Evolutionary conservation across 2,888 invertebrate genomes (phyloP).

Genomic region (Noctua comes): DNA sequence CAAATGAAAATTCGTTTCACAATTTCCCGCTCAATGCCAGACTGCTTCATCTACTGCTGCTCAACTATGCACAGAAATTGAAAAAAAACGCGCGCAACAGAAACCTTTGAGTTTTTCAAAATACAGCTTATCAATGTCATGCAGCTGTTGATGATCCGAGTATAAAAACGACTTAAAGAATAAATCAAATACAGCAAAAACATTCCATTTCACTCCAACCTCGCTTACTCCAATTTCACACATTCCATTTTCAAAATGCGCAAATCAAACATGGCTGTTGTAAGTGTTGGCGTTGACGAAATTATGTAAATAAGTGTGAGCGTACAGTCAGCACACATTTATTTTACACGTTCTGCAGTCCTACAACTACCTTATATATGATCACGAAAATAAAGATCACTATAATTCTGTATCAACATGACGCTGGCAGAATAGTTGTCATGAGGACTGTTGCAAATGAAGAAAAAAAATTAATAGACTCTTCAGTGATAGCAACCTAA

Average conservation of each 20-base stretch:
- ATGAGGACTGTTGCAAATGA: neutral
- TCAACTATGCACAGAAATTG: neutral
- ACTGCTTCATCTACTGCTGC: no score
- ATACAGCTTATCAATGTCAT: neutral
- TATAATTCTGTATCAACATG: neutral
- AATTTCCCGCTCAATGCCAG: neutral
- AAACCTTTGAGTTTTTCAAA: neutral
- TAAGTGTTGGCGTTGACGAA: slow-evolving; percentile 37
- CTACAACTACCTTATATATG: neutral
- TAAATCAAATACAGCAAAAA: neutral
- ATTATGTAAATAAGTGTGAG: slow-evolving; percentile 43
- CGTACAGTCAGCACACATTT: neutral
- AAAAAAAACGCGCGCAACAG: neutral
- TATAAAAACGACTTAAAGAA: neutral
- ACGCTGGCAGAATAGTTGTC: neutral
- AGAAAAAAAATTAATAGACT: neutral
- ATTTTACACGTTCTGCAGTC: neutral
- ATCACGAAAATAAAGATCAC: neutral
- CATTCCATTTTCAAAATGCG: slow-evolving; percentile 35
- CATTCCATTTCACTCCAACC: slow-evolving; percentile 4
- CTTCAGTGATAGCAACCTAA: neutral
- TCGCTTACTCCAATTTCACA: slow-evolving; percentile 13
- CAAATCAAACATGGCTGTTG: slow-evolving; percentile 28
- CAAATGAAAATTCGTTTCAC: neutral
- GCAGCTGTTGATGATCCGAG: neutral